phyloP scores from a whole-genome alignment of 2,888 invertebrate genomes.

The Dryadula phaetusa region DNA sequence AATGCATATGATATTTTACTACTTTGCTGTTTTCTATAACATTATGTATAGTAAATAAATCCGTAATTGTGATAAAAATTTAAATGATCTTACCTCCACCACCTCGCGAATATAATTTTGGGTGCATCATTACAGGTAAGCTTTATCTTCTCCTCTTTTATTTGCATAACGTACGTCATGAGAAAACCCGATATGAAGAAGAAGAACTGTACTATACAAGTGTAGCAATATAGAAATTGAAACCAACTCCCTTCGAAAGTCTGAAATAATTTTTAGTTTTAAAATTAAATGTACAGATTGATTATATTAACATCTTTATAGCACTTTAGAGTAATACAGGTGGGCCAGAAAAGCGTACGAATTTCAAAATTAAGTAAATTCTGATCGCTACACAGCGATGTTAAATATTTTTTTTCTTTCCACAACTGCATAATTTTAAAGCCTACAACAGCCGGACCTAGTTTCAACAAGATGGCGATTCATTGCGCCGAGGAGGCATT shows the following conservation, averaged over 20 bases:
- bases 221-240: not conserved
- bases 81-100: conserved; percentile 14
- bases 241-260: not conserved
- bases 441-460: too few relatives aligned
- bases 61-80: not conserved
- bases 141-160: conserved; percentile 4
- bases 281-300: not conserved
- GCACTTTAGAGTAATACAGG: not conserved
- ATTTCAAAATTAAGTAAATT: too few relatives aligned
- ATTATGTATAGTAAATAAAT: too few relatives aligned
- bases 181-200: conserved; percentile 16
- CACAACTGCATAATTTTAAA: too few relatives aligned
- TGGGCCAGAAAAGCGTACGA: too few relatives aligned
- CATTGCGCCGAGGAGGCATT: too few relatives aligned
- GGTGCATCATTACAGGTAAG: not conserved
- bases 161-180: conserved; percentile 14
- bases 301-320: not conserved
- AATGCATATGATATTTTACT: too few relatives aligned
- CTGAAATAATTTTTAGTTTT: not conserved
- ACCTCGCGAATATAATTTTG: conserved; percentile 3
- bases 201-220: conserved; percentile 10
- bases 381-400: too few relatives aligned
- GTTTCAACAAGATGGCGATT: too few relatives aligned
- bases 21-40: too few relatives aligned
- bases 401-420: too few relatives aligned